Evolutionary conservation across 2,113 vertebrate genomes (phyloP).

Genomic region (Mormoops blainvillei): DNA sequence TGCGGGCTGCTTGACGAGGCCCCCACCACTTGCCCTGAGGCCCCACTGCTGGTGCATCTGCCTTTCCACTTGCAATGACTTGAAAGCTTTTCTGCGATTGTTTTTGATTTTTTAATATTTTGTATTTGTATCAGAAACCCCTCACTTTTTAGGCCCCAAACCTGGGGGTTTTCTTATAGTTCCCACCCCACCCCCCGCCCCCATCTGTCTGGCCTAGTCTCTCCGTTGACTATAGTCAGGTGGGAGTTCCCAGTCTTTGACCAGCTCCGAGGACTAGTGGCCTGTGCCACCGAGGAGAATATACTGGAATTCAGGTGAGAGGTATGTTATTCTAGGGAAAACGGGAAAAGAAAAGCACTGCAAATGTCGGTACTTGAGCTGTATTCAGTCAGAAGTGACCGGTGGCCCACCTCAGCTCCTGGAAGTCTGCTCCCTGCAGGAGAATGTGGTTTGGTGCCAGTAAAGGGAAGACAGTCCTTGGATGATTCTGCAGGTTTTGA

Average conservation of each 20-base stretch:
- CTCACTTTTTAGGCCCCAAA: neutral
- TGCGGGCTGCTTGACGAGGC: rapidly evolving
- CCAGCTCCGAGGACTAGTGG: neutral
- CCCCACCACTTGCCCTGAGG: neutral
- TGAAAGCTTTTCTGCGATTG: neutral
- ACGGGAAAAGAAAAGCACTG: neutral
- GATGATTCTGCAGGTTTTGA: neutral
- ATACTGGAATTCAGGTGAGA: neutral
- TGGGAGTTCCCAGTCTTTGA: neutral
- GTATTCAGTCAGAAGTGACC: neutral
- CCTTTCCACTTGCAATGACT: neutral
- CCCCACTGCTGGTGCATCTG: rapidly evolving
- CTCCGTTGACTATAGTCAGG: neutral
- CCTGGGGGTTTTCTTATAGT: neutral
- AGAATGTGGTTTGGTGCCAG: neutral
- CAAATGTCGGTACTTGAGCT: rapidly evolving
- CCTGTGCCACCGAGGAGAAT: neutral
- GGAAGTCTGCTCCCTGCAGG: neutral
- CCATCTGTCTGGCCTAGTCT: neutral
- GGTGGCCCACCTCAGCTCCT: neutral
- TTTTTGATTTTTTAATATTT: neutral
- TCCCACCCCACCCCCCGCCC: too few relatives aligned
- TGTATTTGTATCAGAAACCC: neutral
- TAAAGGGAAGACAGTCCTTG: neutral
- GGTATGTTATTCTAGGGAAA: neutral